A percentile compares a stretch with the other conserved stretches of the same genome.
These are phyloP conservation scores for Talpa occidentalis DNA, from an alignment of 2,113 vertebrate species.

Conservation along the genomic window DNA sequence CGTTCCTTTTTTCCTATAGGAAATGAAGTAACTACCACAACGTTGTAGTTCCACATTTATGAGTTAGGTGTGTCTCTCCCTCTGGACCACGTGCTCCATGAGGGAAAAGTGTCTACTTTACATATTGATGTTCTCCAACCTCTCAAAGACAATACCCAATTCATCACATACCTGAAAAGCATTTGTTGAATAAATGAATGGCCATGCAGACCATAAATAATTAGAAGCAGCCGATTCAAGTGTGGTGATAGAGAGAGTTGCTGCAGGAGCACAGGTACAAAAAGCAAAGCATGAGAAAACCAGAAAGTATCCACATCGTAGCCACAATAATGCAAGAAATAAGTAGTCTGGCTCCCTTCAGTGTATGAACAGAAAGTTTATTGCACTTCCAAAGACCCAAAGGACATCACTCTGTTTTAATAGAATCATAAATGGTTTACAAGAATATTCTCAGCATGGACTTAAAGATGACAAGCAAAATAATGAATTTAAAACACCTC, in stretches of 20 bases:
- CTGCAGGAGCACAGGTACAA: neutral
- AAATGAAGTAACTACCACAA: neutral
- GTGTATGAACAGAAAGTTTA: neutral
- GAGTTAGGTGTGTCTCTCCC: neutral
- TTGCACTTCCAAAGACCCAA: neutral
- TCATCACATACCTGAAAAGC: neutral
- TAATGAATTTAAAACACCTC: neutral
- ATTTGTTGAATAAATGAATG: neutral
- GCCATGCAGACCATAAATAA: neutral
- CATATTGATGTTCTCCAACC: neutral
- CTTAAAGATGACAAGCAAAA: neutral
- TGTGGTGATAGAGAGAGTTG: neutral
- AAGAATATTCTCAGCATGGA: neutral
- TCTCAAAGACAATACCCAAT: neutral
- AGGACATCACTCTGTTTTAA: neutral
- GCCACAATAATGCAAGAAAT: neutral
- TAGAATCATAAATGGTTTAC: neutral
- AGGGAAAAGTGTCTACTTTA: neutral
- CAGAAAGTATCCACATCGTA: neutral
- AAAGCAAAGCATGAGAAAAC: neutral
- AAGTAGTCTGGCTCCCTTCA: neutral
- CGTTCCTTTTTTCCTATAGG: neutral
- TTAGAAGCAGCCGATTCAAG: slow-evolving; percentile 3
- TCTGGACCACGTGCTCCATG: neutral
- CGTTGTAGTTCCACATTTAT: neutral